Evolutionary conservation across 1,140 invertebrate genomes (phyloP), one percentile per base, ranked within the genome.

Genomic region (Gryon sp.): DNA sequence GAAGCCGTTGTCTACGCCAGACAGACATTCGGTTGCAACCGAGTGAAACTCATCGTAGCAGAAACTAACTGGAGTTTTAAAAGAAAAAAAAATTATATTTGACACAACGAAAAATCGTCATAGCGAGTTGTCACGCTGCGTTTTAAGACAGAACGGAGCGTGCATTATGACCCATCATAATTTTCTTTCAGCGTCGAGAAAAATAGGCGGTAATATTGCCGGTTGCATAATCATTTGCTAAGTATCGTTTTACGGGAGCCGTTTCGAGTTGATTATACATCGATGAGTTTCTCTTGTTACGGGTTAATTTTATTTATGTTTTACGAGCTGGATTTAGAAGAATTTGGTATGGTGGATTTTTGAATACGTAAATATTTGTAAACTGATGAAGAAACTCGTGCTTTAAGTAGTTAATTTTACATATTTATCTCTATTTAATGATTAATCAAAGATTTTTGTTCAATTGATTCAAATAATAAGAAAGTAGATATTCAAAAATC

Each of bases 91-190:
- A n/a, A n/a, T n/a, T n/a, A n/a, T n/a, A 46, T 34, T 32, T 2
- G 6, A 48, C 32, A 26, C 18, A 22, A 48, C 20, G 20, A 24
- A 6, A 46, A 26, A 2, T n/a, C 7, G 11, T 52, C 18, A 8
- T 22, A 22, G 1, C 6, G 43, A 50, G 19, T 4, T 38, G 38
- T 70, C 65, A 60, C 14, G 65, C 60, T 66, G 43, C 16, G 55
- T 32, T 53, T n/a, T 22, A n/a, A 15, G n/a, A 41, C 41, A 34
- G 24, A 40, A 46, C 53, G 48, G 40, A 57, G 26, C 34, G 19
- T 69, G 68, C 72, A 78, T 78, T 80, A 78, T 76, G 26, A 53
- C 46, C 53, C 57, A 78, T 80, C 79, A 80, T 80, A 78, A 75
- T 80, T 80, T 77, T 59, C 69, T 50, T 65, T 65, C 41, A 74